Conservation (phyloP, 2,113 vertebrate genomes). For the Mormyrus iriodes region DNA sequence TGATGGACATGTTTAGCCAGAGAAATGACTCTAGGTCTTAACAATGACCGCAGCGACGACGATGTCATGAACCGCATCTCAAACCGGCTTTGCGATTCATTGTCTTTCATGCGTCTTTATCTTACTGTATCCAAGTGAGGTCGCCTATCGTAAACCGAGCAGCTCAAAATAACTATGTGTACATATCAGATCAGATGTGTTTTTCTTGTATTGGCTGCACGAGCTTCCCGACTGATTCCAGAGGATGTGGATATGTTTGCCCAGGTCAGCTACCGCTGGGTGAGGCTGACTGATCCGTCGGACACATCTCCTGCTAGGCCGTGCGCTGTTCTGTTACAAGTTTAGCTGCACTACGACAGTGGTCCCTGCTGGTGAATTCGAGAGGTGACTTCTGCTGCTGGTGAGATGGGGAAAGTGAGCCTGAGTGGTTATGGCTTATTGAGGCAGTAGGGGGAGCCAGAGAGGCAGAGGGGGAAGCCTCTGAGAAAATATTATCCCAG, state of each 20-base stretch:
- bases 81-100: not conserved
- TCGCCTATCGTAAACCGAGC: not conserved
- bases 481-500: not conserved
- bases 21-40: not conserved
- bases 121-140: not conserved
- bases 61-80: not conserved
- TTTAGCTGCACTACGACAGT: slow-evolving; percentile 9
- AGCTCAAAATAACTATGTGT: not conserved
- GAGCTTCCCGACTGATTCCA: not conserved
- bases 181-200: not conserved
- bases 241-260: not conserved
- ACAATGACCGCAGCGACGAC: not conserved
- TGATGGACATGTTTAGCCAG: not conserved
- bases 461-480: not conserved
- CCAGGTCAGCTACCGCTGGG: not conserved
- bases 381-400: slow-evolving; percentile 4
- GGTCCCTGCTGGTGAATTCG: slow-evolving; percentile 15
- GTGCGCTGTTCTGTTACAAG: not conserved
- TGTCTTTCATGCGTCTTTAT: not conserved
- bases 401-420: not conserved
- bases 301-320: not conserved
- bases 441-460: slow-evolving; percentile 14
- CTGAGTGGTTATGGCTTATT: not conserved
- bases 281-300: not conserved
- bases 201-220: not conserved